Evolutionary conservation across 1,140 invertebrate species (phyloP).

Genomic region (Notospermus geniculatus): DNA sequence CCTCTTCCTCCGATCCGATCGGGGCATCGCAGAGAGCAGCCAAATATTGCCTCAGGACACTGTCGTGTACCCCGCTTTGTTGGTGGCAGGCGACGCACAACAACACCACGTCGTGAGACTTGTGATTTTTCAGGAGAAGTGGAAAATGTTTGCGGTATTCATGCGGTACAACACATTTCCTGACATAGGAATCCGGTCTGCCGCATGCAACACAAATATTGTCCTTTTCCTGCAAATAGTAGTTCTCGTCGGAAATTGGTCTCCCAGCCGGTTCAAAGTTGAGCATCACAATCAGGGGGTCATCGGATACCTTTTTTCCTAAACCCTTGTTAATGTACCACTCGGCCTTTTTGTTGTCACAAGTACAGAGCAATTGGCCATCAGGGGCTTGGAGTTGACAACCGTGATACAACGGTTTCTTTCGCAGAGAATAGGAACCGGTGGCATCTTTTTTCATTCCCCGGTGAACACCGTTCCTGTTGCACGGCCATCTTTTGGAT

Average conservation of each 20-base stretch:
- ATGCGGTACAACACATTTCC: constrained; percentile 79
- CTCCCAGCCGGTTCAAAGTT: constrained; percentile 79
- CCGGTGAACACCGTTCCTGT: neutral
- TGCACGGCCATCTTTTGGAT: neutral
- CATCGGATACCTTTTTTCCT: constrained; percentile 61
- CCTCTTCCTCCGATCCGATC: constrained; percentile 52
- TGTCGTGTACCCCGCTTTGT: constrained; percentile 68
- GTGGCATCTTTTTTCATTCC: neutral
- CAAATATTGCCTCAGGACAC: constrained; percentile 63
- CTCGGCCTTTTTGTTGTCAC: constrained; percentile 75
- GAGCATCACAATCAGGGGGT: constrained; percentile 73
- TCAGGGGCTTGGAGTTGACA: constrained; percentile 76
- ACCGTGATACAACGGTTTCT: constrained; percentile 73
- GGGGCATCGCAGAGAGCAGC: constrained; percentile 68
- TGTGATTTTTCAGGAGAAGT: constrained; percentile 77
- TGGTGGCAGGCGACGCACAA: constrained; percentile 75
- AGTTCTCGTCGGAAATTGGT: constrained; percentile 65
- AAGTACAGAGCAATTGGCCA: constrained; percentile 75
- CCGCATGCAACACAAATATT: constrained; percentile 87
- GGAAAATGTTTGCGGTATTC: constrained; percentile 84
- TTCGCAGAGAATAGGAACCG: constrained; percentile 33
- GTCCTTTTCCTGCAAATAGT: constrained; percentile 72
- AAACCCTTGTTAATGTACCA: constrained; percentile 73
- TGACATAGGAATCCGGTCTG: constrained; percentile 65
- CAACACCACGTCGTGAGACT: constrained; percentile 78